These are phyloP conservation scores for Zeuzera pyrina DNA, from an alignment of 2,888 invertebrate genomes.

Conservation along the genomic window DNA sequence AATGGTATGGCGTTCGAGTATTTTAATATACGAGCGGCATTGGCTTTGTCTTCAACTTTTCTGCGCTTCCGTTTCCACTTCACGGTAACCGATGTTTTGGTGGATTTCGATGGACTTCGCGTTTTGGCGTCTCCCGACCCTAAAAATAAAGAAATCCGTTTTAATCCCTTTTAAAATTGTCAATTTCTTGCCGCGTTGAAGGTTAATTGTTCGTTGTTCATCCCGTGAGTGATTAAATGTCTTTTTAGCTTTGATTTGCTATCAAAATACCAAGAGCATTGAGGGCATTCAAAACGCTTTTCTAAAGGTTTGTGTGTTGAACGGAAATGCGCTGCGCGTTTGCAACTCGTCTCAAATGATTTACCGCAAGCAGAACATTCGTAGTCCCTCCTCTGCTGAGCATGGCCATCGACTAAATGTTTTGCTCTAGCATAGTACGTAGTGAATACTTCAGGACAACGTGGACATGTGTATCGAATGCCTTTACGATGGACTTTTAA, in stretches of 20 bases:
- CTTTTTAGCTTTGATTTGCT: too few relatives aligned
- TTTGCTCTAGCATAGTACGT: constrained; percentile 46
- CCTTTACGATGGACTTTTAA: constrained; percentile 46
- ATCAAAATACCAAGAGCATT: too few relatives aligned
- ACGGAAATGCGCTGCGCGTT: constrained; percentile 41
- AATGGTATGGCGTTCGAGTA: constrained; percentile 47
- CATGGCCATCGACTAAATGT: constrained; percentile 48
- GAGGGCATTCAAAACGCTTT: too few relatives aligned
- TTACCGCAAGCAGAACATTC: constrained; percentile 39
- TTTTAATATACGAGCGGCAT: constrained; percentile 41
- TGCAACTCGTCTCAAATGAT: constrained; percentile 42
- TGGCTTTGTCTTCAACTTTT: constrained; percentile 30
- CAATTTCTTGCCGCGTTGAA: not conserved
- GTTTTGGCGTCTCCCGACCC: constrained; percentile 23
- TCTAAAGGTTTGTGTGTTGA: constrained; percentile 33
- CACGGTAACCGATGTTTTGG: constrained; percentile 18
- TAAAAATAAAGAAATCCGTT: constrained; percentile 35
- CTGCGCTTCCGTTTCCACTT: constrained; percentile 26
- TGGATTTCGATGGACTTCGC: constrained; percentile 10
- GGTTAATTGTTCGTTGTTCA: too few relatives aligned
- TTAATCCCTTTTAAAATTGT: constrained; percentile 5
- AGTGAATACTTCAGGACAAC: constrained; percentile 49
- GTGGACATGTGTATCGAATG: constrained; percentile 48
- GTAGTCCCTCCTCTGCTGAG: constrained; percentile 35
- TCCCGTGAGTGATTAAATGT: too few relatives aligned